Evolutionary conservation across 92 coral and sea anemone species (phyloP).

Genomic region (Virgularia gustaviana): DNA sequence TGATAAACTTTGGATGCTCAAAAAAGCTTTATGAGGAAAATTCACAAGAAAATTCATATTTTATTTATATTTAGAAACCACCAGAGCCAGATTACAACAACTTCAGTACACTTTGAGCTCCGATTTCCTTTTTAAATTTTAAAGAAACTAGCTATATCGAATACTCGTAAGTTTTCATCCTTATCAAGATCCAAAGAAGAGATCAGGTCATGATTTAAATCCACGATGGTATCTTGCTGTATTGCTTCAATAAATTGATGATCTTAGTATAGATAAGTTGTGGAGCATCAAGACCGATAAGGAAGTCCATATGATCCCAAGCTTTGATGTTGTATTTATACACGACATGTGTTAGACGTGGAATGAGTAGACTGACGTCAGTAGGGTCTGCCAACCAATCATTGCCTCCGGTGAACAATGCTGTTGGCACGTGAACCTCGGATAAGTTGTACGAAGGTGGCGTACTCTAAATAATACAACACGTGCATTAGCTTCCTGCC

Average conservation of each 20-base stretch:
- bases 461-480: conserved; percentile 56
- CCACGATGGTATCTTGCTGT: not conserved
- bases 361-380: conserved; percentile 59
- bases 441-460: conserved; percentile 63
- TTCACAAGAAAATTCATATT: no score
- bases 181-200: no score
- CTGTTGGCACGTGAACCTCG: conserved; percentile 54
- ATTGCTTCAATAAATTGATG: conserved; percentile 34
- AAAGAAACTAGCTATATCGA: no score
- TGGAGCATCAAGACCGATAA: conserved; percentile 82
- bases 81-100: no score
- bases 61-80: no score
- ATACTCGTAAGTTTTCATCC: no score
- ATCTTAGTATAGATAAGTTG: conserved; percentile 66
- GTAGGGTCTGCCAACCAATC: conserved; percentile 68
- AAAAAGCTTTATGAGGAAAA: no score
- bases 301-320: conserved; percentile 88
- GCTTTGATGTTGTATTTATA: conserved; percentile 52
- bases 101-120: no score
- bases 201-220: no score
- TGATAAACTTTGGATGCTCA: no score
- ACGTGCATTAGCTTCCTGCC: no score
- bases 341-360: conserved; percentile 48
- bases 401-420: conserved; percentile 59
- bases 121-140: no score